These are phyloP conservation scores for Drymodes brunneopygia DNA, from an alignment of 2,113 vertebrate genomes.

Conservation along the genomic window DNA sequence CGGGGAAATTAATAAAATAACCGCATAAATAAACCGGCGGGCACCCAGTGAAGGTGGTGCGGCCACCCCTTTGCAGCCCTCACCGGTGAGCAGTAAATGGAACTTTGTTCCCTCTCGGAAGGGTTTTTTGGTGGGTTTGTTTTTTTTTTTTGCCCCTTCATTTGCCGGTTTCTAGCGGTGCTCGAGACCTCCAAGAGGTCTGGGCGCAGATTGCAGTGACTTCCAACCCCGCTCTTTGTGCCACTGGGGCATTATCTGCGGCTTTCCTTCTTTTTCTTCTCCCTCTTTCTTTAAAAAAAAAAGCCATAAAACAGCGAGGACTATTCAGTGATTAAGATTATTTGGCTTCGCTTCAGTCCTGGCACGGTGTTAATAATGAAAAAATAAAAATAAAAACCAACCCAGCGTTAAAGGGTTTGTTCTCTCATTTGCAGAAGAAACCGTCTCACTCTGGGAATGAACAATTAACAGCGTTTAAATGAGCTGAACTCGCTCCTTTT, in stretches of 20 bases:
- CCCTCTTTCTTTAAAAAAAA: constrained; percentile 39
- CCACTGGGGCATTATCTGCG: not conserved
- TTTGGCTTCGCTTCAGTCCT: constrained; percentile 29
- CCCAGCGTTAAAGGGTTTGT: not conserved
- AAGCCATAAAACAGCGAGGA: constrained; percentile 22
- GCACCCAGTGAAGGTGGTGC: not conserved
- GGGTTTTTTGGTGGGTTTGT: not conserved
- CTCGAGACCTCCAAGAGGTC: constrained; percentile 64
- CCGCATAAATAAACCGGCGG: rapidly evolving
- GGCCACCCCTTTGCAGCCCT: not conserved
- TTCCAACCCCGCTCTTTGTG: constrained; percentile 57
- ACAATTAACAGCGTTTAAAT: constrained; percentile 47
- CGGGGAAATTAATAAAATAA: not conserved
- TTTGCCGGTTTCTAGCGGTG: not conserved
- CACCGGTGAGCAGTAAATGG: not conserved
- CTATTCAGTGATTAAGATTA: constrained; percentile 34
- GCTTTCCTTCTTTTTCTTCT: not conserved
- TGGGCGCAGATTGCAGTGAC: constrained; percentile 24
- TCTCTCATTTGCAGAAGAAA: constrained; percentile 37
- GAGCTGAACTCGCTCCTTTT: constrained; percentile 25
- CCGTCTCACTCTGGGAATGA: constrained; percentile 23
- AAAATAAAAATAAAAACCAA: not conserved
- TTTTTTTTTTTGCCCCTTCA: rapidly evolving
- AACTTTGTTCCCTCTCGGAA: not conserved
- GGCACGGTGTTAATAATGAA: not conserved